These are phyloP conservation scores for Oscheius sp. DNA, from an alignment of 2,888 invertebrate species.

Conservation along the genomic window DNA sequence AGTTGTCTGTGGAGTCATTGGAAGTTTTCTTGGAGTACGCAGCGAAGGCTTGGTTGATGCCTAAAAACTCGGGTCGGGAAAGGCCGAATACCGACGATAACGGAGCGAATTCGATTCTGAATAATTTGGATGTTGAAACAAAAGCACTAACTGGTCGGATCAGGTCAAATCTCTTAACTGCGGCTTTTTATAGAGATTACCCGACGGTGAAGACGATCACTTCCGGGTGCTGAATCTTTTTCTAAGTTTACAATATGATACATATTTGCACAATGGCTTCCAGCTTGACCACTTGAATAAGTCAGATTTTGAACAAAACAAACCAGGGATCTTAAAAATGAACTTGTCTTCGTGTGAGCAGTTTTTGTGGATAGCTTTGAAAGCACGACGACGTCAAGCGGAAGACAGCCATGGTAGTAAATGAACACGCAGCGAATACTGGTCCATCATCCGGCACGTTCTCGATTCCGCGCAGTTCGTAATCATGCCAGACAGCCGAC, in stretches of 20 bases:
- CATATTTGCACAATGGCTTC: too few species aligned
- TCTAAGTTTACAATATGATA: not conserved
- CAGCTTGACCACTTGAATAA: too few species aligned
- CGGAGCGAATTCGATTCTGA: conserved; percentile 10
- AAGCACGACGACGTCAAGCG: too few species aligned
- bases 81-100: conserved; percentile 24
- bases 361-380: too few species aligned
- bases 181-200: conserved; percentile 1
- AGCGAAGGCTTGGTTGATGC: not conserved
- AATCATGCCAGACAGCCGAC: too few species aligned
- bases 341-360: too few species aligned
- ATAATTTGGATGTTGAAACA: not conserved
- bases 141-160: conserved; percentile 12
- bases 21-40: conserved; percentile 7
- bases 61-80: conserved; percentile 18
- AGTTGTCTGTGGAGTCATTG: conserved; percentile 10
- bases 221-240: conserved; percentile 18
- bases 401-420: too few species aligned
- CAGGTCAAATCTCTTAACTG: conserved; percentile 17
- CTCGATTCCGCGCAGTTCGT: too few species aligned
- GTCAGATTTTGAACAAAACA: too few species aligned
- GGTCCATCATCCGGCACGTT: too few species aligned
- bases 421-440: too few species aligned
- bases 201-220: conserved; percentile 27
- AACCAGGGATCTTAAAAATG: too few species aligned